Base-by-base conservation (phyloP, 2,113 vertebrate genomes). In the Phoenicopterus ruber region DNA sequence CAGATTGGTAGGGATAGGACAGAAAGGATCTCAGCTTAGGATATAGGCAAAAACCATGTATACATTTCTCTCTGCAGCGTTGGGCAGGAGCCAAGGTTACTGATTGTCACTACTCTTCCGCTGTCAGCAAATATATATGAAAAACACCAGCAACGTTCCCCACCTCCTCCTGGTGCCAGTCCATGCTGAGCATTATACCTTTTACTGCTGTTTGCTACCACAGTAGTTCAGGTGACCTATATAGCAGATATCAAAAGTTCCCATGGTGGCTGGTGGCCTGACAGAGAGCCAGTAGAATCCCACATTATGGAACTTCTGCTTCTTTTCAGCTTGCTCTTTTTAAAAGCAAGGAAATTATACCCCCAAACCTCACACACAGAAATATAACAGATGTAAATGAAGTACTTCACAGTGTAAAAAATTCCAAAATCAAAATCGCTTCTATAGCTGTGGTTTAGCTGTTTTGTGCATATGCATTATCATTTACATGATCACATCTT, bases 401-500 rank as follows among this genome's bases (percentile, higher is more conserved):
- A 90, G 54, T n/a, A 66, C 11, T 95, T 90, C 58, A 90, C 86
- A 80, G 82, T 70, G 82, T 52, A 83, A 95, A 52, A 93, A 94
- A 86, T 82, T 93, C 67, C 62, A 47, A 90, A 93, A 82, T 62
- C 57, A 88, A 93, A 80, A 85, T 82, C 6, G 5, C 62, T 93
- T 93, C 73, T 90, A n/a, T 79, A 76, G 81, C 70, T 95, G 80
- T 82, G 52, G 65, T 87, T 96, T 77, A 96, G 90, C 85, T 94
- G 58, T 26, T 95, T 91, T 73, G 62, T 88, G 71, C 70, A 83
- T 47, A 88, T 4, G 24, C 4, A 3, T 70, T 92, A 86, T 81
- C 87, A 96, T 95, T 94, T 90, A 88, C 78, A 94, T 77, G 92
- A 94, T 88, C 94, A 80, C 66, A 86, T 91, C 73, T 87, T 86